These are phyloP conservation scores for Nycteola revayana DNA, from an alignment of 2,888 invertebrate species.

Conservation along the genomic window DNA sequence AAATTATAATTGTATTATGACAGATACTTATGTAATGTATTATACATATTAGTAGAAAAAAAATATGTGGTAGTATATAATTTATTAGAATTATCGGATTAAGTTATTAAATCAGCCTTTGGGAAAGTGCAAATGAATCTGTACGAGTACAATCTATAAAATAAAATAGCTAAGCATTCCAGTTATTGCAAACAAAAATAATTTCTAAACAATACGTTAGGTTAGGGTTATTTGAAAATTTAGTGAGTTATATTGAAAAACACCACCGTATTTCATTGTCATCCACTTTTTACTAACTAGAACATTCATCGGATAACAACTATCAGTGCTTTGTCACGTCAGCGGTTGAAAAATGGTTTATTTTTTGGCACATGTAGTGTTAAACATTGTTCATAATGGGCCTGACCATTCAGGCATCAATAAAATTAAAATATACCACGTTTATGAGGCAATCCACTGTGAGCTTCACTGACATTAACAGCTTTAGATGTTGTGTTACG, in stretches of 20 bases:
- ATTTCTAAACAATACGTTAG: slow-evolving; percentile 51
- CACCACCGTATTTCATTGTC: background rate
- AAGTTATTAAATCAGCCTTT: too few species aligned
- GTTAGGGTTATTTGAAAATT: slow-evolving; percentile 17
- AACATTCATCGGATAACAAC: slow-evolving; percentile 25
- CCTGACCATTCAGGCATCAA: slow-evolving; percentile 36
- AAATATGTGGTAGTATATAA: too few species aligned
- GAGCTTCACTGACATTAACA: slow-evolving; percentile 19
- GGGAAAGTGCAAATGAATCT: too few species aligned
- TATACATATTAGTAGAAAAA: too few species aligned
- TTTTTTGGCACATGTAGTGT: slow-evolving; percentile 19
- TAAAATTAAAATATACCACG: slow-evolving; percentile 50
- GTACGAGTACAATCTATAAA: too few species aligned
- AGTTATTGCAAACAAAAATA: too few species aligned
- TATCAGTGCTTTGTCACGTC: slow-evolving; percentile 32
- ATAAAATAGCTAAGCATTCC: too few species aligned
- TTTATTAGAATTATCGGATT: too few species aligned
- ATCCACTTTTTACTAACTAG: slow-evolving; percentile 10
- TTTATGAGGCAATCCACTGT: slow-evolving; percentile 17
- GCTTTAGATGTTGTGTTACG: slow-evolving; percentile 8
- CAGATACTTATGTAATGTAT: too few species aligned
- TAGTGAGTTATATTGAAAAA: slow-evolving; percentile 16
- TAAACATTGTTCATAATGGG: slow-evolving; percentile 32
- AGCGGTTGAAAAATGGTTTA: slow-evolving; percentile 22
- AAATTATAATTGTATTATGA: too few species aligned